Evolutionary conservation across 2,797 vertebrate species (phyloP), one percentile per base, ranked within the genome.

Genomic region (Sebastes glaucus): DNA sequence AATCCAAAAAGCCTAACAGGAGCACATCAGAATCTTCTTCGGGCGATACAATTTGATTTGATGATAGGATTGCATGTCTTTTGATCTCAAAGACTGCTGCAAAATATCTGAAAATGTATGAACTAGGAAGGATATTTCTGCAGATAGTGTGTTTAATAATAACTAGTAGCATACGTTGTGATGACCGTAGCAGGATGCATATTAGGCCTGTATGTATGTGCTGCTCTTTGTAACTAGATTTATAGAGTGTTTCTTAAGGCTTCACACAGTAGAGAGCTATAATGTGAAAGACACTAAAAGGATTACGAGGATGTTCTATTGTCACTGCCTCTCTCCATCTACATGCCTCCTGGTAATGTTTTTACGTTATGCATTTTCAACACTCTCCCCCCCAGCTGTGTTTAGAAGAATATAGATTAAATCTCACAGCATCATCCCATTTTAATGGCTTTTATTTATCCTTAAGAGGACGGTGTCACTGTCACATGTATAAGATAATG

Each of bases 271-370:
- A 71, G 74, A 78, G 84, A 88, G 77, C 74, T 81, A 22, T 84
- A 80, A 90, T 84, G 83, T 83, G 79, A 92, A 83, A 88, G 82
- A 91, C 14, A 28, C 83, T 92, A 88, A 93, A 90, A 81, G 90
- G 90, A 92, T 93, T 90, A 90, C 16, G 28, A 90, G 84, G 49
- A 65, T 81, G 77, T 81, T 88, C 74, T 35, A 77, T 91, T 92
- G 89, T 90, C 82, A 64, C 81, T 28, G 71, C 57, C 66, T 88
- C 74, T 83, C 74, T 84, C 70, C 80, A 67, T 85, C 80, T 83
- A 63, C 79, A 71, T 87, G 79, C 87, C 88, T 86, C 23, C 80
- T 80, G 87, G 91, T 83, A 61, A 62, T 87, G 52, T 87, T 89
- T 89, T 75, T 71, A 72, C 81, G 57, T 78, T 77, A 18, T 80